Percentiles rank a stretch among this genome's conserved stretches.
Conservation (phyloP, 2,888 invertebrate genomes). For the Drosophila prolongata region DNA sequence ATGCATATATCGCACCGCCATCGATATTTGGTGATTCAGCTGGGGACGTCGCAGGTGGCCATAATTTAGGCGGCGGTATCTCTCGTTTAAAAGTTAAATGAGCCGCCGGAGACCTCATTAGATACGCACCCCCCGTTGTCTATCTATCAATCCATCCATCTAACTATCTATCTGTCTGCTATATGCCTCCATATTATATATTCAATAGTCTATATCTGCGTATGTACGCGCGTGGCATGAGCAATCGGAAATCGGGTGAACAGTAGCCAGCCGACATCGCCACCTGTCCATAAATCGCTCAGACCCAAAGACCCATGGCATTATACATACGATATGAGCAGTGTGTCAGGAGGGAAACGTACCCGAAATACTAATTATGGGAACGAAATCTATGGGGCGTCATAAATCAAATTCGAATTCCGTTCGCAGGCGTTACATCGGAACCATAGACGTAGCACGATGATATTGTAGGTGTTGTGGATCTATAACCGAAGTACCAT, state of each 20-base stretch:
- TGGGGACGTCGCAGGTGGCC: constrained; percentile 58
- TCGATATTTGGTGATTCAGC: constrained; percentile 55
- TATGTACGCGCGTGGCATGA: constrained; percentile 36
- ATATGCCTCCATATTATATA: not conserved
- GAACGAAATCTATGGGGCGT: constrained; percentile 44
- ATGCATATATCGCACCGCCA: constrained; percentile 11
- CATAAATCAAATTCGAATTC: constrained; percentile 38
- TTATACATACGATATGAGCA: constrained; percentile 1
- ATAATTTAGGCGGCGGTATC: constrained; percentile 48
- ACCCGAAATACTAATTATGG: constrained; percentile 62
- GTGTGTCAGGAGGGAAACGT: constrained; percentile 33
- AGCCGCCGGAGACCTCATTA: constrained; percentile 46
- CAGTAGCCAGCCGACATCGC: constrained; percentile 52
- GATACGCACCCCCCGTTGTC: constrained; percentile 36
- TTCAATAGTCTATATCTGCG: constrained; percentile 8
- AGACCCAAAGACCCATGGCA: constrained; percentile 7
- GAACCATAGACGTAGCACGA: constrained; percentile 4
- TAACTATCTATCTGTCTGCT: constrained; percentile 15
- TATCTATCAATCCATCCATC: constrained; percentile 4
- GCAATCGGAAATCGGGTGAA: constrained; percentile 26
- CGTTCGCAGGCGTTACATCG: constrained; percentile 25
- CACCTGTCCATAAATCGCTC: constrained; percentile 71
- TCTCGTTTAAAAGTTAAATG: constrained; percentile 51
- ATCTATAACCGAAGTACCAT: not conserved
- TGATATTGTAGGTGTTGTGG: constrained; percentile 1